phyloP scores from a whole-genome alignment of 1,140 invertebrate species.

The Monomorium pharaonis region DNA sequence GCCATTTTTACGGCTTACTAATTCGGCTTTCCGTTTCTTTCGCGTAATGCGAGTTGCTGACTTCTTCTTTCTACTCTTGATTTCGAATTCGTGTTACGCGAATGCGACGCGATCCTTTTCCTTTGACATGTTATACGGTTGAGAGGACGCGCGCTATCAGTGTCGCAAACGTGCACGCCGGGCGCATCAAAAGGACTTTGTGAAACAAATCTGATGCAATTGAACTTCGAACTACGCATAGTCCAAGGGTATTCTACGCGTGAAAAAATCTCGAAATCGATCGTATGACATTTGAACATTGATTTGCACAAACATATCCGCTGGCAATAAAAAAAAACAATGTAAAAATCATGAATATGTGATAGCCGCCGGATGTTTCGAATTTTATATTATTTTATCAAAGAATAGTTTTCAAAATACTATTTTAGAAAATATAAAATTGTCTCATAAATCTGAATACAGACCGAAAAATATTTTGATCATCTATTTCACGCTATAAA shows the following conservation, averaged over 20 bases:
- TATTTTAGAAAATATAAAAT: conserved; percentile 1
- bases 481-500: not conserved
- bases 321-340: not conserved
- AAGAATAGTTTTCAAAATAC: not conserved
- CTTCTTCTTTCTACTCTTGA: conserved; percentile 27
- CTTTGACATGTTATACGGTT: conserved; percentile 56
- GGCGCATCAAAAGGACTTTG: conserved; percentile 48
- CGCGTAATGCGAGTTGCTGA: conserved; percentile 41
- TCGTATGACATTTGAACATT: conserved; percentile 2
- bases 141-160: conserved; percentile 45
- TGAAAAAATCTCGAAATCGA: conserved; percentile 37
- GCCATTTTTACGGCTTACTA: conserved; percentile 35
- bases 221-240: conserved; percentile 51
- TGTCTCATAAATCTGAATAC: not conserved
- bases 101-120: conserved; percentile 49
- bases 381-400: not conserved
- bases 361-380: not conserved
- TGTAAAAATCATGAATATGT: conserved; percentile 19
- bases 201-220: conserved; percentile 59
- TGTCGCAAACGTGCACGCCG: conserved; percentile 46
- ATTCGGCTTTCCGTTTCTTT: conserved; percentile 31
- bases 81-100: conserved; percentile 48
- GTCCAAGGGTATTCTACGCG: conserved; percentile 32
- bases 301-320: not conserved
- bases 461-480: not conserved